These are phyloP conservation scores for Holothuria glaberrima DNA, from an alignment of 35 echinoderm and acorn worm genomes.

Conservation along the genomic window DNA sequence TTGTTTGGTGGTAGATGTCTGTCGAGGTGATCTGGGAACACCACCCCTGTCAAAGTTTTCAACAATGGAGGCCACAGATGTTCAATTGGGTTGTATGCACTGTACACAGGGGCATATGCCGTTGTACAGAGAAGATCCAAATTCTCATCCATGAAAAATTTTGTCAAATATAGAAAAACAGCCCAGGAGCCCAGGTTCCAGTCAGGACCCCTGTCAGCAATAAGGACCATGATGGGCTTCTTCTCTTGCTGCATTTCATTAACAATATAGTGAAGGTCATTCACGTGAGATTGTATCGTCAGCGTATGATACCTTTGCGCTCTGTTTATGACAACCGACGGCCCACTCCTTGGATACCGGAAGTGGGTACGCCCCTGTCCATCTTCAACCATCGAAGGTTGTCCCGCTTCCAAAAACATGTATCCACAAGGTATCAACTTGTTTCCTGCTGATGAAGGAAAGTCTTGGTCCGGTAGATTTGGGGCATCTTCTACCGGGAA, in stretches of 20 bases:
- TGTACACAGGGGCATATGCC: conserved; percentile 33
- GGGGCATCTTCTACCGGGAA: conserved; percentile 19
- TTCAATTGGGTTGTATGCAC: conserved; percentile 60
- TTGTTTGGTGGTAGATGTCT: background rate
- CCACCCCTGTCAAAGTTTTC: conserved; percentile 22
- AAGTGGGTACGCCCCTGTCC: background rate
- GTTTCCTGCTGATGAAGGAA: conserved; percentile 22
- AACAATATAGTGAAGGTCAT: background rate
- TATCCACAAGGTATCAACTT: conserved; percentile 30
- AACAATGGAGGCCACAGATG: conserved; percentile 59
- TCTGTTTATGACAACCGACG: background rate
- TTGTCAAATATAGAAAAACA: conserved; percentile 4
- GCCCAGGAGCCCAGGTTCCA: conserved; percentile 27
- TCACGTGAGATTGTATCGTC: conserved; percentile 13
- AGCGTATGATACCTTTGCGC: background rate
- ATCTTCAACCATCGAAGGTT: background rate
- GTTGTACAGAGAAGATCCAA: conserved; percentile 44
- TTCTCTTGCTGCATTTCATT: background rate
- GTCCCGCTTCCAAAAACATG: background rate
- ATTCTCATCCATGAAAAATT: conserved; percentile 24
- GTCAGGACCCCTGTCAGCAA: conserved; percentile 57
- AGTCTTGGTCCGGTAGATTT: conserved; percentile 52
- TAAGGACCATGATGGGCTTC: conserved; percentile 9
- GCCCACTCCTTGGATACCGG: background rate
- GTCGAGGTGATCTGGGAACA: background rate